Base-by-base conservation (phyloP, 2,113 vertebrate species). In the Tragulus kanchil region DNA sequence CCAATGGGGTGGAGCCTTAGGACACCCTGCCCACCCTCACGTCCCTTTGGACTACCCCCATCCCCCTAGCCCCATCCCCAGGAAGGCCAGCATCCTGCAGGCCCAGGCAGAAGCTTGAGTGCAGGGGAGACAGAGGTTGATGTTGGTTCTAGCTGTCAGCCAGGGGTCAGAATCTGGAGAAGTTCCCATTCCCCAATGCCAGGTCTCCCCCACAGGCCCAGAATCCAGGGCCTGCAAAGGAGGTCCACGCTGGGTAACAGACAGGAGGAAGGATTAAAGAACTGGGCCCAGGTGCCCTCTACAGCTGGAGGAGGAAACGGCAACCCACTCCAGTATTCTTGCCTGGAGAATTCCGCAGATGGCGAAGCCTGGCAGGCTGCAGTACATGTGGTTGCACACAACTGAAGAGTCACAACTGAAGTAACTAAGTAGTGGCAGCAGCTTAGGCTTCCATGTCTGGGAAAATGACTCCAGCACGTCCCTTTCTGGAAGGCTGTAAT, bases 101-200 rank as follows among this genome's bases (percentile, higher is more conserved):
- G 31, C 10, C 3, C 3, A 71, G 28, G 14, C 31, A 45, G 17
- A 42, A 65, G 36, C 4, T 5, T 25, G 75, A 48, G 42, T 58
- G 52, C 9, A 14, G 12, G 9, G 4, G 8, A 26, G 48, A 56
- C 8, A 16, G 81, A 31, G 62, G 48, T 13, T 5, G 23, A 71
- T 42, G 17, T 2, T 64, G 48, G 31, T 25, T 87, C 15, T 21
- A 28, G 1, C 17, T 48, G 52, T 64, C 81, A 58, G 5, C 64
- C 9, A 15, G 2, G 45, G n/a, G 50, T 4, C 52, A 64, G 15
- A 81, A 23, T 36, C 16, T 2, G 0, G 36, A 73, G 64, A 93
- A 71, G 28, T 4, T 36, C 54, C 45, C 9, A 26, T 12, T 2
- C 0, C 48, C 16, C 0, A 56, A 14, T 0, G 5, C 17, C 36